Evolutionary conservation across 1,140 invertebrate species (phyloP), one percentile per base, ranked within the genome.

Genomic region (Rhizoglyphus robini): DNA sequence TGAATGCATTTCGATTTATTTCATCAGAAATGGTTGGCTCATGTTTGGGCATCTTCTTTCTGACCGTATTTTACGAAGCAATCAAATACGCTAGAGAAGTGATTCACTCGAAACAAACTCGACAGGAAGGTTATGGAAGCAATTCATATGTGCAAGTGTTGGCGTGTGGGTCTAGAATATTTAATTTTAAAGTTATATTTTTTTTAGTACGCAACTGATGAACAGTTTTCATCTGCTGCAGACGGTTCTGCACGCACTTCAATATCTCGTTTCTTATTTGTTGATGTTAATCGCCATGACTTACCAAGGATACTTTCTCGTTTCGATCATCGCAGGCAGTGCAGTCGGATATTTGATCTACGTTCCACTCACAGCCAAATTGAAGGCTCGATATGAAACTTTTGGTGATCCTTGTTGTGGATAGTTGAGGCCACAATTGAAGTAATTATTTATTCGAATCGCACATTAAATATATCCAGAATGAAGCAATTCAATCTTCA

Each of bases 221-320:
- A n/a, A 54, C 47, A 31, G 84, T 18, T 78, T 87, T 38, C 93
- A 54, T 58, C 29, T 84, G 18, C 78, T 87, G 34, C 93, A 97
- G 76, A 95, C 91, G 0, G 70, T 85, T 11, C 79, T 98, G 4
- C 92, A 97, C 75, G 81, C 92, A 1, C 4, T 80, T 4, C 79
- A 81, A 70, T 73, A 80, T 29, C 71, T 74, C 20, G 65, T 80
- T 46, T 75, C 74, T 48, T 81, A 80, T 69, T 75, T 76, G 51
- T 72, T 81, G 0, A 81, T 81, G 79, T 70, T 81, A 62, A 71
- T 78, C 46, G 79, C 80, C 69, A 81, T 81, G 79, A 81, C 79
- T 2, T 81, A 77, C 71, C 79, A 79, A 67, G 75, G 74, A 31
- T 81, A 76, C 73, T 66, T 81, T 20, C 78, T 78, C 66, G 25